Percentiles rank a stretch among this genome's conserved stretches.
Conservation (phyloP, 2,113 vertebrate genomes). For the Neomonachus schauinslandi region DNA sequence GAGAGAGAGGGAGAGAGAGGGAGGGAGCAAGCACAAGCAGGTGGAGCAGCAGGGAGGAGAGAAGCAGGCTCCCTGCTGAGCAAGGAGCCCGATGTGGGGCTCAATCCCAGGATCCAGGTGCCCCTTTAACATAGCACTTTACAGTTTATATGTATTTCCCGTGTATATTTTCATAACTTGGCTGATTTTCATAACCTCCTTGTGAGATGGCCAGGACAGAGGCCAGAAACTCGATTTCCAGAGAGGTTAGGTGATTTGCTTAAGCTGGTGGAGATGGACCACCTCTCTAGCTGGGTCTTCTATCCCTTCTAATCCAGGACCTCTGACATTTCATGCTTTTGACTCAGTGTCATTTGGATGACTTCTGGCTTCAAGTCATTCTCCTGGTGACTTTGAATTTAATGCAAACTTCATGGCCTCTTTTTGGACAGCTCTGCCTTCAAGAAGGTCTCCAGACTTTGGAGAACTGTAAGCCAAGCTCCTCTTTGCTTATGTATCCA, state of each 20-base stretch:
- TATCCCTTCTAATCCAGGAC: not conserved
- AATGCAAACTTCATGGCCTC: not conserved
- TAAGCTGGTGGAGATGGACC: not conserved
- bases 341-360: not conserved
- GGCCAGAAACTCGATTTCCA: not conserved
- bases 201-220: not conserved
- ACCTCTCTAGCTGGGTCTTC: not conserved
- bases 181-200: not conserved
- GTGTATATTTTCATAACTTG: not conserved
- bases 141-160: not conserved
- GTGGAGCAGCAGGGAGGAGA: too few relatives aligned
- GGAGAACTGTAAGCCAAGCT: not conserved
- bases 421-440: not conserved
- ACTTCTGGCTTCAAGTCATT: not conserved
- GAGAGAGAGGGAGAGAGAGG: too few relatives aligned
- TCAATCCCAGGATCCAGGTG: not conserved
- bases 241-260: not conserved
- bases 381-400: not conserved
- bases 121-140: not conserved
- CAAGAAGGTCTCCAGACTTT: not conserved
- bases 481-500: not conserved
- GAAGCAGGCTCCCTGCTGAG: too few relatives aligned
- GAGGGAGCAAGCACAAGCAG: too few relatives aligned
- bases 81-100: too few relatives aligned
- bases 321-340: not conserved